Base-by-base conservation (phyloP, 2,113 vertebrate species). In the Tenebrosternarchus preto region DNA sequence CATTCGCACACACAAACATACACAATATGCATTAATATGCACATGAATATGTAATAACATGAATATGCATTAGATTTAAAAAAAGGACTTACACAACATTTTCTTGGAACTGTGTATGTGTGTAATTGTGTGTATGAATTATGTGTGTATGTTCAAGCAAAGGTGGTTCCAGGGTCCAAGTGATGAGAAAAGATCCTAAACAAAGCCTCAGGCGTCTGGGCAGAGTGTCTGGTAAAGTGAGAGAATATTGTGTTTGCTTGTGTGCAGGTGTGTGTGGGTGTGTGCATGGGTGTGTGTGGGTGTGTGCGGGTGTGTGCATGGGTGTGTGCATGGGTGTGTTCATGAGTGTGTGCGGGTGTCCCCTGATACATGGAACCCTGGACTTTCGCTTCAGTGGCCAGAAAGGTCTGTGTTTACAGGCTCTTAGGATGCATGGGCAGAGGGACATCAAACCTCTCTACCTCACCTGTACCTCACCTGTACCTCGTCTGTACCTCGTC, bases 321-420 rank as follows among this genome's bases (percentile, higher is more conserved):
- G 36, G 17, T 67, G 24, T 68, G 8, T 57, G 20, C 27, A 39
- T 17, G 25, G 60, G 74, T 83, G 27, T 79, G n/a, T n/a, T n/a
- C n/a, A n/a, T n/a, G n/a, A n/a, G n/a, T n/a, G n/a, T n/a, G n/a
- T n/a, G n/a, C n/a, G n/a, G n/a, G n/a, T n/a, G n/a, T 33, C 16
- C 53, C 22, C 17, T 12, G 55, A 24, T 56, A 24, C 25, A 71
- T 69, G 50, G 57, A 76, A 53, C 33, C 50, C 73, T 68, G 73
- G 24, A 76, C 73, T 53, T 70, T 69, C 73, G 76, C 63, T 70
- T 50, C 74, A 81, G 36, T 76, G 64, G 22, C 68, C 61, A 63
- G 70, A 79, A 79, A 83, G 70, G 69, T 50, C 5, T 20, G 46
- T 69, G 55, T 69, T 71, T 71, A 17, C 24, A 27, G 59, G 77